Evolutionary conservation across 2,888 invertebrate genomes (phyloP), one percentile per base, ranked within the genome.

Genomic region (Mimachlamys varia): DNA sequence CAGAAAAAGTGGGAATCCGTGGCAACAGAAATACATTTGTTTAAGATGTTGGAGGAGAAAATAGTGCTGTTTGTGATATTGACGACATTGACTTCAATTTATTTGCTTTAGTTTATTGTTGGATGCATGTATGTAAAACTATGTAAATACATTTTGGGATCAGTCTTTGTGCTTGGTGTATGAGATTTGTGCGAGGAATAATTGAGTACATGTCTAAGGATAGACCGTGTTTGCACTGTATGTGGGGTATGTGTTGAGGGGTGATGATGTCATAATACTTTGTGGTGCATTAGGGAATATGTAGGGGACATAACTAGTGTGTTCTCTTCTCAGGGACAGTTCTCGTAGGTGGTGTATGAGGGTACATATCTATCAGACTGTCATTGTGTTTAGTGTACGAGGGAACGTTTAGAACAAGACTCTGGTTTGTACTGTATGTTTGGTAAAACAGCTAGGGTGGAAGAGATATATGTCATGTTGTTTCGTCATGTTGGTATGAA

Each of bases 1-100:
- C 97, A 22, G 97, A 97, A 94, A 97, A 97, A 97, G 97, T 97
- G 91, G 97, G 97, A 55, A 97, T 97, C 90, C 95, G 95, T 89
- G 89, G 89, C 12, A 76, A 76, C 76, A 76, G 76, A 76, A 76
- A 76, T 33, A 76, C 33, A 27, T 76, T 76, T 76, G 76, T 76
- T 76, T 76, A 76, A n/a, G 0, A 22, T 76, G 76, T 33, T 76
- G 27, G 27, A 62, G 62, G 62, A 62, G 62, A 76, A 76, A 76
- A 76, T 12, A 76, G 76, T 76, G 76, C 76, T 76, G 27, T 33
- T 33, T 76, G 76, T 76, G 76, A 76, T 76, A 76, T 27, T 76
- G 33, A 76, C 76, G 27, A 33, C 76, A 22, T 76, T 33, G 0
- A 4, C 27, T 76, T 76, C 33, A 76, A 76, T 76, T 5, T 76